Percentiles rank a stretch among this genome's conserved stretches.
Evolutionary conservation across 2,113 vertebrate species (phyloP).

Genomic region (Saiga tatarica): DNA sequence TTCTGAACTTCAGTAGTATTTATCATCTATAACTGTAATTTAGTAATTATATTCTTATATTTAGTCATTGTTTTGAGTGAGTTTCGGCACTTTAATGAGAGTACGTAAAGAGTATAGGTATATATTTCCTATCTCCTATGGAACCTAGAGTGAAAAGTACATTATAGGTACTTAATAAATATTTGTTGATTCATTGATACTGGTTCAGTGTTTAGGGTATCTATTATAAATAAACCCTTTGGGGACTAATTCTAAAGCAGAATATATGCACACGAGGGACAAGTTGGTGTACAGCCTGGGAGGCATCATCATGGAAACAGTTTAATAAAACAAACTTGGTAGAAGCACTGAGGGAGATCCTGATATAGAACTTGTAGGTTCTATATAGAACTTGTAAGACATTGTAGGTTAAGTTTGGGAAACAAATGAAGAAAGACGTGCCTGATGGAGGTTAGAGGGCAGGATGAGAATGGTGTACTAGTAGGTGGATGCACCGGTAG

Average conservation of each 20-base stretch:
- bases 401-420: not conserved
- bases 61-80: not conserved
- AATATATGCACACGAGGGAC: not conserved
- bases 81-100: not conserved
- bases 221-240: not conserved
- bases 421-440: not conserved
- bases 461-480: not conserved
- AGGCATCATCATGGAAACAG: not conserved
- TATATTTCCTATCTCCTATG: not conserved
- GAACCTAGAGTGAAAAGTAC: not conserved
- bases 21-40: not conserved
- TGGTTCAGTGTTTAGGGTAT: not conserved
- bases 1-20: conserved; percentile 7
- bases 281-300: not conserved
- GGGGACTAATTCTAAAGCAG: not conserved
- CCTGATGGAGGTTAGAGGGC: not conserved
- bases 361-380: not conserved
- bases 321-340: not conserved
- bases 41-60: not conserved
- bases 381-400: too few species aligned
- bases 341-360: not conserved
- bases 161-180: not conserved
- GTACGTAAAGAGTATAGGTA: not conserved
- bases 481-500: not conserved
- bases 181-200: conserved; percentile 1